Conservation (phyloP, 2,888 invertebrate species). For the Macrophya annulata region DNA sequence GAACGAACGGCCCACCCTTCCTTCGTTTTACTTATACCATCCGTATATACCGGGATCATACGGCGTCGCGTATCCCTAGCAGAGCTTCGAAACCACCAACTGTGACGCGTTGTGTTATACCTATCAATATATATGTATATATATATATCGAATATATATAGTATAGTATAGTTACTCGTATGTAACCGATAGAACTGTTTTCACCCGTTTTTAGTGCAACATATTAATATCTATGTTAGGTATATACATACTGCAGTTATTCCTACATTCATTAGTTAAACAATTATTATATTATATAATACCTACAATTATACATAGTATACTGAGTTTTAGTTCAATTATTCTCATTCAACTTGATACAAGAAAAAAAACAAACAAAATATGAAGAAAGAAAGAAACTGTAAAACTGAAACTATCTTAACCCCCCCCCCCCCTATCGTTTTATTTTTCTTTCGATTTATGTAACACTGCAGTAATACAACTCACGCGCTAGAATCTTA, state of each 20-base stretch:
- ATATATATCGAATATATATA: neutral
- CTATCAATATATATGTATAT: neutral
- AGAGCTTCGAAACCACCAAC: constrained; percentile 19
- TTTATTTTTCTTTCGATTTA: neutral
- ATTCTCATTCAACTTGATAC: no score
- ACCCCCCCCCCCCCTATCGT: no score
- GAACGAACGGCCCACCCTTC: constrained; percentile 65
- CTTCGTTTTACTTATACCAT: constrained; percentile 41
- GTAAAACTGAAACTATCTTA: no score
- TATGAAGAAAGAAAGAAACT: no score
- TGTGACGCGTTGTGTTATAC: constrained; percentile 35
- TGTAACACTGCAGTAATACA: neutral
- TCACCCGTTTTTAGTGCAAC: no score
- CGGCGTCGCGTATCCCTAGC: constrained; percentile 17
- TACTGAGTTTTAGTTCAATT: no score
- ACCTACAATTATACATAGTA: no score
- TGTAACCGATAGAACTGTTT: neutral
- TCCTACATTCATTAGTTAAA: no score
- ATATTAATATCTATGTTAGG: no score
- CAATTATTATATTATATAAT: no score
- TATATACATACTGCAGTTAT: no score
- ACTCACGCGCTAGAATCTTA: neutral
- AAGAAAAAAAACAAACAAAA: no score
- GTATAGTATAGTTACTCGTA: neutral
- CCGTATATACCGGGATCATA: constrained; percentile 23